Conservation (phyloP, 2,888 invertebrate species). For the Poecilobothrus nobilitatus region DNA sequence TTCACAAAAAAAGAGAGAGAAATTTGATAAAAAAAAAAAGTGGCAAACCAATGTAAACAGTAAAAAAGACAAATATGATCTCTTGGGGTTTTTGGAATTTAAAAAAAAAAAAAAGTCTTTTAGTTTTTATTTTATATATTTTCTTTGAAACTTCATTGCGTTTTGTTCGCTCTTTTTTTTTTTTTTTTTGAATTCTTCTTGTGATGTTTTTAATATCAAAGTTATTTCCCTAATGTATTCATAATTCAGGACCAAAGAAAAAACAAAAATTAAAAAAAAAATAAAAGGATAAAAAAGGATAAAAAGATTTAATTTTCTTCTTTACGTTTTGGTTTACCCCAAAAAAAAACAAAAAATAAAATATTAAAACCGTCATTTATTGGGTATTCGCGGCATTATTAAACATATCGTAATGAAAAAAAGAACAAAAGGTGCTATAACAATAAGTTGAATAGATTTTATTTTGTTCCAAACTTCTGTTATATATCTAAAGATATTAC, state of each 20-base stretch:
- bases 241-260: not conserved
- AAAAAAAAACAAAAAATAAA: too few relatives aligned
- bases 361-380: not conserved
- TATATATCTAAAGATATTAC: too few relatives aligned
- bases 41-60: not conserved
- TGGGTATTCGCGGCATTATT: not conserved
- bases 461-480: too few relatives aligned
- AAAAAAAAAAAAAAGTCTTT: not conserved
- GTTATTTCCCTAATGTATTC: slow-evolving; percentile 6
- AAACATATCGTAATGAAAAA: not conserved
- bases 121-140: not conserved
- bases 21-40: too few relatives aligned
- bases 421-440: not conserved
- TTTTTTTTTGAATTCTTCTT: too few relatives aligned
- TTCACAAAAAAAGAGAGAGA: too few relatives aligned
- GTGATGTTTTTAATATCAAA: not conserved
- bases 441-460: not conserved
- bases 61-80: not conserved
- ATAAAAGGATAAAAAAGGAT: not conserved
- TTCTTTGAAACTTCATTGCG: too few relatives aligned
- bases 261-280: not conserved
- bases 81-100: not conserved
- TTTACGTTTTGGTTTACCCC: not conserved
- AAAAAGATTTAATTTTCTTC: not conserved
- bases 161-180: too few relatives aligned